phyloP scores from a whole-genome alignment of 1,140 invertebrate genomes.

The Neotoxoptera formosana region DNA sequence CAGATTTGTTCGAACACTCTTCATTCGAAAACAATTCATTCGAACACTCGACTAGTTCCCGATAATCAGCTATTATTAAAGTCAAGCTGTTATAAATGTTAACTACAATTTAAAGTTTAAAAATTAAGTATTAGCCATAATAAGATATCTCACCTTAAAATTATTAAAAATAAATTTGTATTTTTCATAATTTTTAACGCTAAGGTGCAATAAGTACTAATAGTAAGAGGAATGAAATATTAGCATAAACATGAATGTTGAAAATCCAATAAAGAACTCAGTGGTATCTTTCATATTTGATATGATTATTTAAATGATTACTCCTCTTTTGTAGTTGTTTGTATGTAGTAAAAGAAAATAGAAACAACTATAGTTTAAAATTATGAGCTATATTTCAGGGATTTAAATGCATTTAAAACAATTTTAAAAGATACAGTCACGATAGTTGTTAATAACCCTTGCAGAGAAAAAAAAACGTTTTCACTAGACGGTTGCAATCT shows the following conservation, averaged over 20 bases:
- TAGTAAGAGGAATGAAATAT: background rate
- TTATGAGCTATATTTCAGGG: background rate
- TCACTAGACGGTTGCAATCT: background rate
- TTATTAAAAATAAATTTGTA: background rate
- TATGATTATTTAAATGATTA: constrained; percentile 5
- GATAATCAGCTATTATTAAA: no score
- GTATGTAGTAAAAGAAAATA: background rate
- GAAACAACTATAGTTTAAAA: background rate
- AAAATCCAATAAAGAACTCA: background rate
- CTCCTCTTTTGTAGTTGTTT: background rate
- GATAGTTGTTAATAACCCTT: background rate
- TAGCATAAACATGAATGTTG: background rate
- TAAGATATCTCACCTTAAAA: background rate
- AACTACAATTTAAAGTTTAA: background rate
- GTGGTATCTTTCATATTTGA: background rate
- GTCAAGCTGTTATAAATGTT: background rate
- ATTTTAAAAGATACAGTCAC: background rate
- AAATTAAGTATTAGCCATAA: background rate
- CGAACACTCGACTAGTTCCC: no score
- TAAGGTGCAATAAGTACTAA: background rate
- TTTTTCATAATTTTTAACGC: background rate
- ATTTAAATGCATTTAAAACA: background rate
- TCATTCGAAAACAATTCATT: no score
- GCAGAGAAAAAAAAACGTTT: background rate
- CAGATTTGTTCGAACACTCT: no score